Conservation (phyloP, 2,113 vertebrate genomes). For the Scatophagus argus region DNA sequence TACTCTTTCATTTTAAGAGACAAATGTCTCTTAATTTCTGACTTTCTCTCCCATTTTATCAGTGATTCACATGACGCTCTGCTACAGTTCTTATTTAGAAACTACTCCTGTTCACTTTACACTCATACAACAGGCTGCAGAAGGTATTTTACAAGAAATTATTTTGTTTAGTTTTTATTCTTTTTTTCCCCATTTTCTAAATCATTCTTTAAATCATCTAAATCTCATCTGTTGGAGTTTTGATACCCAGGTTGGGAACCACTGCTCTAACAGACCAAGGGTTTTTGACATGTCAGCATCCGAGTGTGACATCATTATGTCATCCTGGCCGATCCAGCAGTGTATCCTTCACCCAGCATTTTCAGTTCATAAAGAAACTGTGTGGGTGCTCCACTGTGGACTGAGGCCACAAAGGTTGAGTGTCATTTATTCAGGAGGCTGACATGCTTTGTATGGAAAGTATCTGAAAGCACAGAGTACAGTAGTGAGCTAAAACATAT, state of each 20-base stretch:
- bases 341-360: slow-evolving; percentile 34
- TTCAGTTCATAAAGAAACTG: slow-evolving; percentile 34
- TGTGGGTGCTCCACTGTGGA: slow-evolving; percentile 50
- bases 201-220: no score
- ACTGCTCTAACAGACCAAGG: slow-evolving; percentile 45
- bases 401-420: slow-evolving; percentile 39
- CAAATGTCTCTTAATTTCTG: not conserved
- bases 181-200: not conserved
- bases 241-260: slow-evolving; percentile 63
- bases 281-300: slow-evolving; percentile 59
- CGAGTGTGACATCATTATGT: slow-evolving; percentile 50
- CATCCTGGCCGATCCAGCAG: slow-evolving; percentile 54
- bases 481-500: slow-evolving; percentile 26
- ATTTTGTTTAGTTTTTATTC: not conserved
- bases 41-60: not conserved
- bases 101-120: not conserved
- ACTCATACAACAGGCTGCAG: not conserved
- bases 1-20: not conserved
- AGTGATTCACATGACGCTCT: not conserved
- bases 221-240: no score
- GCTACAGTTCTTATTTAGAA: not conserved
- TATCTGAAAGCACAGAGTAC: slow-evolving; percentile 46
- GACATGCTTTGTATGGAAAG: slow-evolving; percentile 59
- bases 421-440: slow-evolving; percentile 52
- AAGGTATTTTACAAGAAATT: not conserved